Evolutionary conservation across 1,140 invertebrate species (phyloP).

Genomic region (Drosophila dunni): DNA sequence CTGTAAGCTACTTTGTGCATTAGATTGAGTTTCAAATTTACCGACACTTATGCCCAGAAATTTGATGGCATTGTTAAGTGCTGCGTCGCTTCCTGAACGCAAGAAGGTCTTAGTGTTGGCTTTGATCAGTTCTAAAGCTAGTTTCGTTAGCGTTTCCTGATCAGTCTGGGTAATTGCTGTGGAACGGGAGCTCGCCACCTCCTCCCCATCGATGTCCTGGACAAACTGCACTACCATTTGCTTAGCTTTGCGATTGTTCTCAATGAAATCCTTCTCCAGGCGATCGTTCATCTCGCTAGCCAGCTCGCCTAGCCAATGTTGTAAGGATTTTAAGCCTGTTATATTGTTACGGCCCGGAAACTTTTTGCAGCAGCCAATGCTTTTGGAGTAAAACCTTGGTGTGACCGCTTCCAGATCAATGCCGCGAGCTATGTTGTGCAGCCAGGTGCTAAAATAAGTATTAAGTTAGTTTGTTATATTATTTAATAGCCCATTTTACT

Average conservation of each 20-base stretch:
- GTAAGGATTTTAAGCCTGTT: constrained; percentile 88
- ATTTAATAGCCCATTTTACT: constrained; percentile 46
- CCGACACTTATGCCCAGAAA: constrained; percentile 91
- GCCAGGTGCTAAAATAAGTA: constrained; percentile 88
- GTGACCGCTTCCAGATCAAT: constrained; percentile 94
- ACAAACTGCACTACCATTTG: constrained; percentile 88
- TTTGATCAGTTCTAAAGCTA: constrained; percentile 87
- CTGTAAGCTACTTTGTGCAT: constrained; percentile 85
- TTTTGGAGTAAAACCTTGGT: constrained; percentile 93
- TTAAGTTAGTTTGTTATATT: constrained; percentile 8
- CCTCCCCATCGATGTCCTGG: constrained; percentile 87
- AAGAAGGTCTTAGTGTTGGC: constrained; percentile 85
- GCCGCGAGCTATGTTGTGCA: constrained; percentile 94
- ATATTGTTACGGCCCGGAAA: constrained; percentile 94
- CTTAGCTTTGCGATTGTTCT: constrained; percentile 89
- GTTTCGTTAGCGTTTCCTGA: constrained; percentile 86
- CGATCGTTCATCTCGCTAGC: constrained; percentile 93
- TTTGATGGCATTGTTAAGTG: constrained; percentile 87
- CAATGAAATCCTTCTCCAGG: constrained; percentile 91
- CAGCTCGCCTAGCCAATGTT: constrained; percentile 93
- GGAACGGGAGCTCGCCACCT: constrained; percentile 87
- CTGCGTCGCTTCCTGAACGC: constrained; percentile 76
- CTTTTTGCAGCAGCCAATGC: constrained; percentile 97
- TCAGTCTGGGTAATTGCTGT: constrained; percentile 84
- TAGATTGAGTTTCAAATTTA: constrained; percentile 88